These are phyloP conservation scores for Pelagia noctiluca DNA, from an alignment of 30 jellyfish, hydroid and myxozoan genomes.

Conservation along the genomic window DNA sequence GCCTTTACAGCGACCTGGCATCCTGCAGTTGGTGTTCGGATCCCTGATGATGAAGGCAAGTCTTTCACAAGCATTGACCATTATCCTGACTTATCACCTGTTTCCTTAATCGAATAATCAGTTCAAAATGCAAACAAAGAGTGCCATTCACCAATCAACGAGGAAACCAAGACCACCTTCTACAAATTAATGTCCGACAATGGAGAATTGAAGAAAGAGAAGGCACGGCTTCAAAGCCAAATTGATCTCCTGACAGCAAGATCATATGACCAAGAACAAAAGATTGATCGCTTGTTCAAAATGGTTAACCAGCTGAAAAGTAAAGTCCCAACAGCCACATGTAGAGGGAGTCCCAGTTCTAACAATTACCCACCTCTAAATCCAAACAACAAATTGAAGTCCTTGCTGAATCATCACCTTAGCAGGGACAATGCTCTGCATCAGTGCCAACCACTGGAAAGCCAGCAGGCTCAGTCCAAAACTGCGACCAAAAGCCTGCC, in stretches of 20 bases:
- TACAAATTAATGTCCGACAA: background rate
- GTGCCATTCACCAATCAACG: background rate
- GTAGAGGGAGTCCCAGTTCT: background rate
- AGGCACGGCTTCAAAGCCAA: background rate
- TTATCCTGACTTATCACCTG: background rate
- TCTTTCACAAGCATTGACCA: slow-evolving; percentile 16
- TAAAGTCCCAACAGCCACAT: slow-evolving; percentile 9
- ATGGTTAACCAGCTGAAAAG: slow-evolving; percentile 8
- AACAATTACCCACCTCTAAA: background rate
- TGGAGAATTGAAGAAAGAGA: background rate
- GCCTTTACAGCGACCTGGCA: background rate
- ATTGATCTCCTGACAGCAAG: background rate
- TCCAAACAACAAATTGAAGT: background rate
- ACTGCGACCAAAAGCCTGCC: slow-evolving; percentile 5
- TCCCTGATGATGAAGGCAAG: slow-evolving; percentile 5
- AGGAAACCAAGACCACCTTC: background rate
- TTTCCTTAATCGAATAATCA: background rate
- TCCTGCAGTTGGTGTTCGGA: background rate
- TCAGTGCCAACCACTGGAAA: slow-evolving; percentile 1
- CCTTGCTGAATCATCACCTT: background rate
- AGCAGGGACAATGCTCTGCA: slow-evolving; percentile 11
- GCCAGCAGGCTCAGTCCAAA: background rate
- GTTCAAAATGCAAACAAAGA: background rate
- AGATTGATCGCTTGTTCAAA: background rate
- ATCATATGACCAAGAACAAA: slow-evolving; percentile 3